phyloP scores from a whole-genome alignment of 2,113 vertebrate species.

The Pelusios castaneus region DNA sequence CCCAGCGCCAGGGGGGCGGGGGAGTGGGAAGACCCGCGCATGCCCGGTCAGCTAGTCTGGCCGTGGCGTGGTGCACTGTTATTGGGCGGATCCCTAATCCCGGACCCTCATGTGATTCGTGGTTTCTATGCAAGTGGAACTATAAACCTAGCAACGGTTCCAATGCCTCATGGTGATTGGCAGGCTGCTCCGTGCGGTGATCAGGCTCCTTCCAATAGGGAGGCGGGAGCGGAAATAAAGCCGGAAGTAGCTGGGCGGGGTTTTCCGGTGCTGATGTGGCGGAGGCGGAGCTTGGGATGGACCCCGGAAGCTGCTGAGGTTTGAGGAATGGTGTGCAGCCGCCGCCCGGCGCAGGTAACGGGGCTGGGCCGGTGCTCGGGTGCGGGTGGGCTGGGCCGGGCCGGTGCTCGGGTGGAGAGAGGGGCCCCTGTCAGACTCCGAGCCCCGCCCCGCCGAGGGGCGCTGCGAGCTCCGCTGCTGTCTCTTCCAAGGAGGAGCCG shows the following conservation, averaged over 20 bases:
- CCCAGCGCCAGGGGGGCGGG: no score
- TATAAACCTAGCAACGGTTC: not conserved
- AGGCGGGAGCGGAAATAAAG: not conserved
- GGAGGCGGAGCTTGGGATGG: fast-evolving
- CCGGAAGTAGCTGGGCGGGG: not conserved
- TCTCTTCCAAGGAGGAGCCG: not conserved
- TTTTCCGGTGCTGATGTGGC: slow-evolving; percentile 74
- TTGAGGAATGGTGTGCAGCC: no score
- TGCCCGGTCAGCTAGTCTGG: no score
- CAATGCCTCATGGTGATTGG: not conserved
- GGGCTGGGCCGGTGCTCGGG: not conserved
- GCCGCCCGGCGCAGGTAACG: no score
- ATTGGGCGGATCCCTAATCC: no score
- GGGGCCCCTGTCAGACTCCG: not conserved
- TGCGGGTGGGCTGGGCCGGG: fast-evolving
- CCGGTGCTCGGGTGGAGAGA: no score
- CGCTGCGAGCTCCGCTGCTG: not conserved
- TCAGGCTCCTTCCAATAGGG: fast-evolving
- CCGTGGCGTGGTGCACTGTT: no score
- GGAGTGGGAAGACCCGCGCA: no score
- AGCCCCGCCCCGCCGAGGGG: not conserved
- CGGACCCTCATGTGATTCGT: not conserved
- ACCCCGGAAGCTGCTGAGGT: no score
- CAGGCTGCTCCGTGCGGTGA: fast-evolving
- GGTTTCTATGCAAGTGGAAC: not conserved